phyloP scores from a whole-genome alignment of 2,113 vertebrate genomes.

The Stomatorhinus ivindoensis region DNA sequence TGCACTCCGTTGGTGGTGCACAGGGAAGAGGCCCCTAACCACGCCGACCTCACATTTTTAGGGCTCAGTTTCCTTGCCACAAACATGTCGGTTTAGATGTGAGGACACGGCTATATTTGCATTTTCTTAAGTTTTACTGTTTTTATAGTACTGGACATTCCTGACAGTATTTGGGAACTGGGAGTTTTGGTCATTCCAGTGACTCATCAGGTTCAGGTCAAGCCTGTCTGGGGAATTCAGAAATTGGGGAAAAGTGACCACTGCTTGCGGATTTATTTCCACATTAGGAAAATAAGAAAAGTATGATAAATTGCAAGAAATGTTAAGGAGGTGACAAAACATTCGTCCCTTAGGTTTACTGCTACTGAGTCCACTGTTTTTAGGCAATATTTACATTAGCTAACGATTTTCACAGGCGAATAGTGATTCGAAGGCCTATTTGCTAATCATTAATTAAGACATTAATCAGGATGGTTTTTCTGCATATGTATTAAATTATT shows the following conservation, averaged over 20 bases:
- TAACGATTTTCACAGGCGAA: not conserved
- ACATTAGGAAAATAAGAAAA: not conserved
- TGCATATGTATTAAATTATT: not conserved
- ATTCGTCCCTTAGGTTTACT: not conserved
- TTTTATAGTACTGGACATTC: conserved; percentile 6
- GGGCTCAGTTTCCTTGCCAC: not conserved
- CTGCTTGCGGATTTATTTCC: conserved; percentile 3
- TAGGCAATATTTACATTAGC: not conserved
- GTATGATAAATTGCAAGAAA: not conserved
- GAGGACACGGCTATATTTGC: not conserved
- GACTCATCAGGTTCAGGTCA: not conserved
- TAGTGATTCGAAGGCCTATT: not conserved
- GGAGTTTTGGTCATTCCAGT: not conserved
- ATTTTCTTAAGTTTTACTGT: not conserved
- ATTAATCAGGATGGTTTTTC: not conserved
- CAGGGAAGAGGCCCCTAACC: not conserved
- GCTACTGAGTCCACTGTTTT: not conserved
- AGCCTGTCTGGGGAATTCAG: not conserved
- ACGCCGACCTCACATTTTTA: not conserved
- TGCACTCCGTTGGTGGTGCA: not conserved
- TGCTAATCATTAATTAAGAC: not conserved
- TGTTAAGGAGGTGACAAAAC: not conserved
- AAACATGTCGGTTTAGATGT: not conserved
- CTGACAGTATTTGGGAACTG: not conserved
- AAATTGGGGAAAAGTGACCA: not conserved